Conservation (phyloP, 2,113 vertebrate species). For the Abramis brama region DNA sequence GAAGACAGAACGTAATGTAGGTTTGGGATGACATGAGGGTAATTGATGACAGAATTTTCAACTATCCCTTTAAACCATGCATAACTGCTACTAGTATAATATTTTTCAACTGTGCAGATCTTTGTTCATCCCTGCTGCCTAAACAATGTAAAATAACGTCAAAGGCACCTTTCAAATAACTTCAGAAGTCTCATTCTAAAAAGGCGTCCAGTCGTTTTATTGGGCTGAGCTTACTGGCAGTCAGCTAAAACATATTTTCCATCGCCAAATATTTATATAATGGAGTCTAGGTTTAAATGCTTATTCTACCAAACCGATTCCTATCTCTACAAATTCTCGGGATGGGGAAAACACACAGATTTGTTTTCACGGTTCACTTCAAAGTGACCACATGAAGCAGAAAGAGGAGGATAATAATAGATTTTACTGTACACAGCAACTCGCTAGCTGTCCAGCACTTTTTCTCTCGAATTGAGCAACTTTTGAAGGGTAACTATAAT, state of each 20-base stretch:
- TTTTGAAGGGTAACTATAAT: constrained; percentile 54
- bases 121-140: constrained; percentile 3
- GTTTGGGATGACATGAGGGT: background rate
- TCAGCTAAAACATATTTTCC: constrained; percentile 39
- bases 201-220: constrained; percentile 30
- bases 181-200: constrained; percentile 3
- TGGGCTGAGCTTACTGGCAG: constrained; percentile 40
- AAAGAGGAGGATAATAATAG: constrained; percentile 50
- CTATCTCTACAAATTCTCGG: constrained; percentile 62
- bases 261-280: constrained; percentile 63
- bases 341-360: constrained; percentile 53
- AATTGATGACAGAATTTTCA: background rate
- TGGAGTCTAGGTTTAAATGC: constrained; percentile 44
- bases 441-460: constrained; percentile 43
- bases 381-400: constrained; percentile 51
- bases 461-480: background rate
- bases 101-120: background rate
- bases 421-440: constrained; percentile 47
- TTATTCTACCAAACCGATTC: constrained; percentile 59
- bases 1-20: background rate
- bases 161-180: constrained; percentile 12
- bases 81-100: background rate
- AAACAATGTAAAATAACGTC: background rate
- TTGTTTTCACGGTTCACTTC: constrained; percentile 49
- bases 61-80: background rate